Base-by-base conservation (phyloP, 2,888 invertebrate species). In the Plusia festucae region DNA sequence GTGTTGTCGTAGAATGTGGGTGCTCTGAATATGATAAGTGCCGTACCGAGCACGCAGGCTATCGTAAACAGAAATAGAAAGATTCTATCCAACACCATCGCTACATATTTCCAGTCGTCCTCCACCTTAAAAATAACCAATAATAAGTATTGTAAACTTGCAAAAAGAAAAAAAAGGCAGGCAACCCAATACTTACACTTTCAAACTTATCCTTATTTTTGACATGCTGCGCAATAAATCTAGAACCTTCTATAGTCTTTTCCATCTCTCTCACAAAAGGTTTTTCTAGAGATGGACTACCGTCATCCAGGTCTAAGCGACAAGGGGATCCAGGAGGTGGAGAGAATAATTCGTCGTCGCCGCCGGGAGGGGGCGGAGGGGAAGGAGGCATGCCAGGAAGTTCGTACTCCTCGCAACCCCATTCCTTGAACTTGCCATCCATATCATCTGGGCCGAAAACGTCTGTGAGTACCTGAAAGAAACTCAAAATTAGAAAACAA, bases 61-160 rank as follows among this genome's bases (percentile, higher is more conserved):
- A 98, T 96, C 89, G 99, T 98, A 95, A 99, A 99, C 86, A 98
- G 97, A 97, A 98, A 99, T 83, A 99, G 96, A 95, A 99, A 99
- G 86, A 99, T 96, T 85, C 99, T 97, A 95, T 99, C 99, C 91
- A 99, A 96, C 76, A 99, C 99, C 98, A 99, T 98, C 64, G 97
- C 97, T 68, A 99, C 99, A 95, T 99, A 99, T 92, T 99, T 99
- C 99, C 99, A 99, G 95, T 99, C 99, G 94, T 99, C 99, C 92
- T 98, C 98, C 86, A 98, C 98, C 98, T 98, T 93, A 2, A 92
- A 88, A 46, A 64, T 68, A 15, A 44, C 24, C 16, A 51, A 58
- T 1, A 8, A 18, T 76, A 8, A 77, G 53, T 5, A 59, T 0
- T 72, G 15, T 11, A 24, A 5, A 11, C 30, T 22, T 22, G 13